phyloP scores from a whole-genome alignment of 2,888 invertebrate genomes.

The Ferdinandea cuprea region DNA sequence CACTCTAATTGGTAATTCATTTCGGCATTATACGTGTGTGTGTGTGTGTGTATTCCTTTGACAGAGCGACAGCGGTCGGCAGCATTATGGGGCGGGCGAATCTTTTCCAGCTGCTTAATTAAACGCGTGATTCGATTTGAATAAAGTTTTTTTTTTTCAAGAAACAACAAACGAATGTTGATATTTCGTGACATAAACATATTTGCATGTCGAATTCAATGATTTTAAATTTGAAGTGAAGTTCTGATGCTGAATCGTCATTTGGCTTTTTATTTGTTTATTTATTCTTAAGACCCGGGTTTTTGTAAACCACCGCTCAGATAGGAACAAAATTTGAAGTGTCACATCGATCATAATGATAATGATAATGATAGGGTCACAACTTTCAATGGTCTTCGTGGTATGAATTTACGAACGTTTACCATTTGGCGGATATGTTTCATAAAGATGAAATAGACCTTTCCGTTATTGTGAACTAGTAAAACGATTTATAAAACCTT shows the following conservation, averaged over 20 bases:
- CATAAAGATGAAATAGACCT: too few relatives aligned
- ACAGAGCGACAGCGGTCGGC: neutral
- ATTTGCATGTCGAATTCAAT: conserved; percentile 24
- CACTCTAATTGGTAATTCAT: conserved; percentile 41
- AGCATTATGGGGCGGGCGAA: conserved; percentile 9
- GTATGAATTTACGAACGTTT: too few relatives aligned
- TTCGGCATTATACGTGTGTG: too few relatives aligned
- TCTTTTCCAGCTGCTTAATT: conserved; percentile 32
- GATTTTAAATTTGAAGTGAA: neutral
- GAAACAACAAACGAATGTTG: neutral
- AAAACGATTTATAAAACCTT: too few relatives aligned
- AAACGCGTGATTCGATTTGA: conserved; percentile 41
- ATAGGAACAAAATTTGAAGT: too few relatives aligned
- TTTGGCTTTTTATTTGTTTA: neutral
- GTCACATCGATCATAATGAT: too few relatives aligned
- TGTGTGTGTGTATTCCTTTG: neutral
- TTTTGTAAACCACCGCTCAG: too few relatives aligned
- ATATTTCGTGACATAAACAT: conserved; percentile 7
- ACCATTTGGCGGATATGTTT: too few relatives aligned
- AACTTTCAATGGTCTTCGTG: too few relatives aligned
- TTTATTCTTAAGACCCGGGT: neutral
- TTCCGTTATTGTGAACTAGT: too few relatives aligned
- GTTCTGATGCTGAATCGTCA: neutral
- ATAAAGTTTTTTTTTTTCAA: conserved; percentile 10
- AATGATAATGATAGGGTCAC: too few relatives aligned